These are phyloP conservation scores for Drosophila micromelanica DNA, from an alignment of 1,140 invertebrate genomes.

Conservation along the genomic window DNA sequence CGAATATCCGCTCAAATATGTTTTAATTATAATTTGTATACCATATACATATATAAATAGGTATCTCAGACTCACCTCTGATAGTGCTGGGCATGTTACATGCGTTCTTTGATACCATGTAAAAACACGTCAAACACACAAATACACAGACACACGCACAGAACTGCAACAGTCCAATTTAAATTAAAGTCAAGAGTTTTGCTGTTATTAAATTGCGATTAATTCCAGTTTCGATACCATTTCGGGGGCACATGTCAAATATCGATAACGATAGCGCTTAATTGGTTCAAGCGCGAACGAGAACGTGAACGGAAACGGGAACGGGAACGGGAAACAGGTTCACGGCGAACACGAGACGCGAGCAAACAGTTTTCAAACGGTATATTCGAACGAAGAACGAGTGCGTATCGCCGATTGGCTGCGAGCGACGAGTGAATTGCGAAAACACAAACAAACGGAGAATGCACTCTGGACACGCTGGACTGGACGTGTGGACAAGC, in stretches of 20 bases:
- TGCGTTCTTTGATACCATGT: slow-evolving; percentile 60
- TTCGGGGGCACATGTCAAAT: slow-evolving; percentile 31
- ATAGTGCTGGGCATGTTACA: slow-evolving; percentile 82
- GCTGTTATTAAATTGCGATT: neutral
- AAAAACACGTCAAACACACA: slow-evolving; percentile 14
- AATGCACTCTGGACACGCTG: slow-evolving; percentile 51
- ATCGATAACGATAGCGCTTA: slow-evolving; percentile 33
- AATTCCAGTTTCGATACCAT: slow-evolving; percentile 5
- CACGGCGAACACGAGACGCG: neutral
- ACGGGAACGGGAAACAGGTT: slow-evolving; percentile 13
- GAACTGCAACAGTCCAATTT: neutral
- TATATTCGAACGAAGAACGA: slow-evolving; percentile 47
- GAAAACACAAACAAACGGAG: slow-evolving; percentile 8
- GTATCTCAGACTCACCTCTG: slow-evolving; percentile 60
- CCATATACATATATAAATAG: too few species aligned
- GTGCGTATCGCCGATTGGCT: slow-evolving; percentile 21
- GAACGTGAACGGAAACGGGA: neutral
- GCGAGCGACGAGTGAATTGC: neutral
- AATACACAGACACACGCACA: neutral
- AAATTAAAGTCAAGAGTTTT: neutral
- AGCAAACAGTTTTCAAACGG: slow-evolving; percentile 71
- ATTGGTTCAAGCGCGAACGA: slow-evolving; percentile 14
- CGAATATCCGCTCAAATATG: too few species aligned
- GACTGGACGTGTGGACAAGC: slow-evolving; percentile 80
- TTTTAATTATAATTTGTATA: neutral